Percentiles rank a stretch among this genome's conserved stretches.
Evolutionary conservation across 2,797 vertebrate genomes (phyloP).

Genomic region (Rhinella marina): DNA sequence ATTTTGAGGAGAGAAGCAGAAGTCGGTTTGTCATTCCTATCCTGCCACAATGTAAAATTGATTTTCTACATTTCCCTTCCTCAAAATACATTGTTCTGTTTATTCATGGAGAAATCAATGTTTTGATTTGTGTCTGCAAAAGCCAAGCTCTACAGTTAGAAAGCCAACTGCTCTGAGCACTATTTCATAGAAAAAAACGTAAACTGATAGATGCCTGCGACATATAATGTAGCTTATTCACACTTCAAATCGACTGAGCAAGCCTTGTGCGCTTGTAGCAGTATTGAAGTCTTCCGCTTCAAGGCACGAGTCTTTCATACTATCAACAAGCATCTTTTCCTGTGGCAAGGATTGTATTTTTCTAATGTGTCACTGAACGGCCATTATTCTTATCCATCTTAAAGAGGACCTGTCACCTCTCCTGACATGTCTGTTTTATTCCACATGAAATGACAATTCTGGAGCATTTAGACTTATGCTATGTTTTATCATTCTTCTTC

Average conservation of each 20-base stretch:
- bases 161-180: neutral
- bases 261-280: neutral
- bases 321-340: constrained; percentile 21
- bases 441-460: no score
- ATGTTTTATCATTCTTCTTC: no score
- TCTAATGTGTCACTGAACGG: neutral
- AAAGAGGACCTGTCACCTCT: no score
- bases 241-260: neutral
- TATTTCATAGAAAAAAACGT: neutral
- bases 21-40: constrained; percentile 33
- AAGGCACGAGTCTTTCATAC: constrained; percentile 3
- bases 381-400: neutral
- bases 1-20: constrained; percentile 2
- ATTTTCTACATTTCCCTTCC: constrained; percentile 47
- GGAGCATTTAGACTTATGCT: no score
- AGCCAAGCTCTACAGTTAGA: constrained; percentile 22
- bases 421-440: no score
- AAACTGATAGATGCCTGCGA: constrained; percentile 20
- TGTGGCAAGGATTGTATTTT: neutral
- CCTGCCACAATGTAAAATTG: constrained; percentile 30
- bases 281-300: neutral
- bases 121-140: constrained; percentile 47
- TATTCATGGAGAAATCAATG: constrained; percentile 53
- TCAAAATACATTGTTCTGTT: constrained; percentile 51
- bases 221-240: constrained; percentile 29